Evolutionary conservation across 2,888 invertebrate species (phyloP).

Genomic region (Archips crataeganus): DNA sequence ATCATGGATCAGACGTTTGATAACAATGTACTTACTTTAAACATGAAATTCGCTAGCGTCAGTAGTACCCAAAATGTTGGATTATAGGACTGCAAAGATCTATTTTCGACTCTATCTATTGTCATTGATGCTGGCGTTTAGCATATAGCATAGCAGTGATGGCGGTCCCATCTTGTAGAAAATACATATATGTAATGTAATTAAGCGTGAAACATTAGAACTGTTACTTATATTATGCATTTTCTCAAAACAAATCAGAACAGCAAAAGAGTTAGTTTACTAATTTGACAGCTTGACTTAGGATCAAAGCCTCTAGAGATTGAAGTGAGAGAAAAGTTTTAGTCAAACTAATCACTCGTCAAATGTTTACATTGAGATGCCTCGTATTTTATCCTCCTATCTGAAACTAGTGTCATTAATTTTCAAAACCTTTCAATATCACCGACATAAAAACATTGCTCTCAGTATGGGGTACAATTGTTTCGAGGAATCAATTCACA

Average conservation of each 20-base stretch:
- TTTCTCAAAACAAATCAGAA: too few species aligned
- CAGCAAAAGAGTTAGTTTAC: too few species aligned
- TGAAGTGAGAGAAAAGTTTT: background rate
- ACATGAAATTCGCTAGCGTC: background rate
- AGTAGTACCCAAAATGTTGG: too few species aligned
- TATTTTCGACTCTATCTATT: too few species aligned
- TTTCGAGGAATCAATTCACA: constrained; percentile 21
- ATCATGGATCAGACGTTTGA: background rate
- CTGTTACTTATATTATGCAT: too few species aligned
- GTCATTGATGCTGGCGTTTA: too few species aligned
- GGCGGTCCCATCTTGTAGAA: too few species aligned
- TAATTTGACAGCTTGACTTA: background rate
- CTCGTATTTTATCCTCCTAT: background rate
- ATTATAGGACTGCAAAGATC: too few species aligned
- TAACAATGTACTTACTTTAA: too few species aligned
- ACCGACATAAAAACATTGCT: background rate
- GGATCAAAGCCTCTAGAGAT: background rate
- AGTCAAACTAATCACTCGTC: background rate
- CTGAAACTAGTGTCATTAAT: background rate
- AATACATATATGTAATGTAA: too few species aligned
- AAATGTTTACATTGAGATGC: background rate
- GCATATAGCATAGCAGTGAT: too few species aligned
- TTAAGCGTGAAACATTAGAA: too few species aligned
- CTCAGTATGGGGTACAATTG: constrained; percentile 27
- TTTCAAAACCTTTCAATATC: background rate